These are phyloP conservation scores for Candidula unifasciata DNA, from an alignment of 2,888 invertebrate genomes.

Conservation along the genomic window DNA sequence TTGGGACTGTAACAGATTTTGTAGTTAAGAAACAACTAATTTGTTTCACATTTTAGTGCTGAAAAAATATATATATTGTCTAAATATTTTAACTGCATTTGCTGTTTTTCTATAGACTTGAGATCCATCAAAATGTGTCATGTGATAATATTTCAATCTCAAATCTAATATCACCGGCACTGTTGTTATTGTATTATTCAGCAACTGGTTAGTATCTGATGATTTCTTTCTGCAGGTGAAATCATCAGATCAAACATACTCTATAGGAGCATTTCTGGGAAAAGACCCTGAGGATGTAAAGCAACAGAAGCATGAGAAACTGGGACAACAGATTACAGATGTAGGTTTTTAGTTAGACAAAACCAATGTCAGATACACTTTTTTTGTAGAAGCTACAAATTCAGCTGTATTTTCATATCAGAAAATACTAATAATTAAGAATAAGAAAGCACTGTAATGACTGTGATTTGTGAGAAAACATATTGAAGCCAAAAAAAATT, in stretches of 20 bases:
- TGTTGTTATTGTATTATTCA: neutral
- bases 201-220: neutral
- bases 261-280: constrained; percentile 81
- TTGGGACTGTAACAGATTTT: no score
- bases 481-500: no score
- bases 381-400: no score
- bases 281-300: constrained; percentile 81
- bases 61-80: no score
- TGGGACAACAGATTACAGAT: constrained; percentile 72
- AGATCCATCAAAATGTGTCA: neutral
- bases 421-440: no score
- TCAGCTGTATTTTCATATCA: no score
- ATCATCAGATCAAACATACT: constrained; percentile 74
- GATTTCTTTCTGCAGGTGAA: constrained; percentile 63
- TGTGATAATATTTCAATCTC: neutral
- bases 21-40: no score
- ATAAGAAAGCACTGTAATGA: no score
- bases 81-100: neutral
- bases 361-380: no score
- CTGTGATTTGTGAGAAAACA: no score
- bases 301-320: constrained; percentile 79
- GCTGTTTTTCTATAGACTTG: neutral
- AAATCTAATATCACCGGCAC: neutral
- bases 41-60: no score
- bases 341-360: constrained; percentile 60